Evolutionary conservation across 2,113 vertebrate species (phyloP).

Genomic region (Psilopsiagon aymara): DNA sequence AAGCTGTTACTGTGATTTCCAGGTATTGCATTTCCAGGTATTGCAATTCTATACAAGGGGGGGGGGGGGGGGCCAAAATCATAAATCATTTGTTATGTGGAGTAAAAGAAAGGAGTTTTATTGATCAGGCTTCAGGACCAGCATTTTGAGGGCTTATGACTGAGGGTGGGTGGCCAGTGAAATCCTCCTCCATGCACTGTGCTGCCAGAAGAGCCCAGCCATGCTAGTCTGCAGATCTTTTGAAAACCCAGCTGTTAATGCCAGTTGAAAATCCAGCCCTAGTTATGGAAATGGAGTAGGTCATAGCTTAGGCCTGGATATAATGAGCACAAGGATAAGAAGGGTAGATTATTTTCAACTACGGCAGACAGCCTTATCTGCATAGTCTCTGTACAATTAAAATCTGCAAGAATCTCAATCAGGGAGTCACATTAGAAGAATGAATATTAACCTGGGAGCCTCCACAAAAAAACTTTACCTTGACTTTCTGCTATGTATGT

Average conservation of each 20-base stretch:
- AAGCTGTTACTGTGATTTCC: background rate
- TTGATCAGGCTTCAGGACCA: background rate
- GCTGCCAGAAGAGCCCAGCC: background rate
- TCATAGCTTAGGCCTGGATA: background rate
- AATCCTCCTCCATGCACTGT: background rate
- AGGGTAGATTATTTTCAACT: conserved; percentile 6
- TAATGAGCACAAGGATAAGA: background rate
- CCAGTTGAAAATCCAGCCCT: background rate
- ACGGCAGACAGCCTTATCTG: background rate
- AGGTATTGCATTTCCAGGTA: background rate
- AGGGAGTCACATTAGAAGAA: background rate
- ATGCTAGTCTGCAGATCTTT: background rate
- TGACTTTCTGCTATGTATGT: background rate
- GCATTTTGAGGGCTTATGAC: background rate
- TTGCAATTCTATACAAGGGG: background rate
- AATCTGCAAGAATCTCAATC: background rate
- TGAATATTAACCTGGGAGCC: conserved; percentile 14
- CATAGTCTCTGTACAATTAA: background rate
- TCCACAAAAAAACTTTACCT: background rate
- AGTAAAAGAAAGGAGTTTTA: background rate
- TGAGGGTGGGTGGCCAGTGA: background rate
- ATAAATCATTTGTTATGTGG: fast-evolving
- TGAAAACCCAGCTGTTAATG: background rate
- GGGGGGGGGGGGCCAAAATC: too few species aligned
- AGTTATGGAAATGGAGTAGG: conserved; percentile 17